These are phyloP conservation scores for Clarias laeviceps DNA, from an alignment of 2,797 vertebrate genomes.

Conservation along the genomic window DNA sequence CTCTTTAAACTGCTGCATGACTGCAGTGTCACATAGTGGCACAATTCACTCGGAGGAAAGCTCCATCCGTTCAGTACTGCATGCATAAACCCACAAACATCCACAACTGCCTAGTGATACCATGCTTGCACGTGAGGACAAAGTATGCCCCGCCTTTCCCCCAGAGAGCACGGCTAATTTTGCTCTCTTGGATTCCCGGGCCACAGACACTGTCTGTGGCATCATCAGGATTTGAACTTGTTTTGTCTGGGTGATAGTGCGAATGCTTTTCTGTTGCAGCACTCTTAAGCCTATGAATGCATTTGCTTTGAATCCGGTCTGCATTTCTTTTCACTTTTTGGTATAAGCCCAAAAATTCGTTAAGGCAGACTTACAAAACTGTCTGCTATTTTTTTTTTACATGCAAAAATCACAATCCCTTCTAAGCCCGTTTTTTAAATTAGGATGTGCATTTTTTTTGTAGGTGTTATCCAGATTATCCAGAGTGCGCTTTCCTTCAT, in stretches of 20 bases:
- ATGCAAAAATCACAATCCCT: neutral
- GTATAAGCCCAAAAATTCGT: neutral
- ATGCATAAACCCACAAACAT: neutral
- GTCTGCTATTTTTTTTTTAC: neutral
- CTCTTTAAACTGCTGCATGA: neutral
- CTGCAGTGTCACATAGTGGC: neutral
- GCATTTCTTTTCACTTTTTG: neutral
- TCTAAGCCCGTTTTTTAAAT: neutral
- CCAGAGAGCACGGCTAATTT: neutral
- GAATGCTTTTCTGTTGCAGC: neutral
- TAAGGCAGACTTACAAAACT: neutral
- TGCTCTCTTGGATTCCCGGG: neutral
- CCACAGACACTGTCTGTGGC: neutral
- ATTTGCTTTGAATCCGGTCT: neutral
- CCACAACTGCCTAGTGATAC: neutral
- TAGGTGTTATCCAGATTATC: neutral
- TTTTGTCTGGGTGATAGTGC: neutral
- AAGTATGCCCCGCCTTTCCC: neutral
- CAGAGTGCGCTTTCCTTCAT: neutral
- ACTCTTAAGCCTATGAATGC: neutral
- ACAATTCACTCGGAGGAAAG: neutral
- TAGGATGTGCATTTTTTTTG: neutral
- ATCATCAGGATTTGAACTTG: neutral
- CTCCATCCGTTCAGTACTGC: neutral
- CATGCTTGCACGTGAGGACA: neutral